Evolutionary conservation across 2,797 vertebrate genomes (phyloP).

Genomic region (Prunella strophiata): DNA sequence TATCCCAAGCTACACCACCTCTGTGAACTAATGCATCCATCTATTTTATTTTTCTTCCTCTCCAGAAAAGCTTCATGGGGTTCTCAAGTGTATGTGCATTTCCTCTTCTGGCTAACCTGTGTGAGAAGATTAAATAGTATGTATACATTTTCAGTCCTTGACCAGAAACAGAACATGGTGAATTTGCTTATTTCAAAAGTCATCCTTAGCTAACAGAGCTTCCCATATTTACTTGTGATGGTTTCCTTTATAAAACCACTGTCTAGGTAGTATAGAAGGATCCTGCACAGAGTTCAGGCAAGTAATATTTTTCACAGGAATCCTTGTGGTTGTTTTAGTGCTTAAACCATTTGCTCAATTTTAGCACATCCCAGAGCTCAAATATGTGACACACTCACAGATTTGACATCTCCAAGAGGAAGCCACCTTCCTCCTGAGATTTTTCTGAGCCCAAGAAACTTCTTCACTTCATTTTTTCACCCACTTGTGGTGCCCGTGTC

Average conservation of each 20-base stretch:
- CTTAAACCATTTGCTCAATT: neutral
- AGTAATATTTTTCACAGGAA: neutral
- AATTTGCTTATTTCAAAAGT: neutral
- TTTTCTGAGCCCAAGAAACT: neutral
- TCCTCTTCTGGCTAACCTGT: constrained; percentile 73
- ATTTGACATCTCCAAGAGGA: neutral
- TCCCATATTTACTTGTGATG: neutral
- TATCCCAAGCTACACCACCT: neutral
- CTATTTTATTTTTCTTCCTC: constrained; percentile 1
- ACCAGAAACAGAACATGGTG: neutral
- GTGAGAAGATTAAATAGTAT: constrained; percentile 74
- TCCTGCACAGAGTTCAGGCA: neutral
- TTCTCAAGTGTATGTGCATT: constrained; percentile 71
- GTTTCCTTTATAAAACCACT: neutral
- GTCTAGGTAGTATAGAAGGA: neutral
- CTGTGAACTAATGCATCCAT: constrained; percentile 1
- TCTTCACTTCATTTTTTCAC: neutral
- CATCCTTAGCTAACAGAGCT: neutral
- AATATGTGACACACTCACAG: neutral
- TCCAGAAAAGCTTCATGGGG: constrained; percentile 60
- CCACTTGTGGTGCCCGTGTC: neutral
- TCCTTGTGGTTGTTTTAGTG: neutral
- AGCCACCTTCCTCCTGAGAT: neutral
- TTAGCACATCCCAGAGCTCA: neutral
- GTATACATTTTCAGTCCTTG: constrained; percentile 49